phyloP scores from a whole-genome alignment of 1,140 invertebrate species.

The Calliphora vicina region DNA sequence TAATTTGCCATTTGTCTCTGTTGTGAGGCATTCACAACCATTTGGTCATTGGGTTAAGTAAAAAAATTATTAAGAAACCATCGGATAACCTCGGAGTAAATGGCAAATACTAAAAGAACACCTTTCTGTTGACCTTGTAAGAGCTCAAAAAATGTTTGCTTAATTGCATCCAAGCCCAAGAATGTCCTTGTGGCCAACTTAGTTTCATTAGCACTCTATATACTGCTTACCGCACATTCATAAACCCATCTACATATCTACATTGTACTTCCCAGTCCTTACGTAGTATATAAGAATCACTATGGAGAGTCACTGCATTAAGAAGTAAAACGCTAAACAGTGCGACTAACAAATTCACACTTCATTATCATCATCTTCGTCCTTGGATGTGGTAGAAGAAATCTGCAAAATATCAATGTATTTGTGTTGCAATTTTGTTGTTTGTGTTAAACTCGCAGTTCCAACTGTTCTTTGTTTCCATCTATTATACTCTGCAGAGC shows the following conservation, averaged over 20 bases:
- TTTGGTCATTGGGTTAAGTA: neutral
- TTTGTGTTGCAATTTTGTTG: neutral
- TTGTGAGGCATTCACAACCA: neutral
- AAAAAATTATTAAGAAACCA: neutral
- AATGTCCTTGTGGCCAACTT: constrained; percentile 16
- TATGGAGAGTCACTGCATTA: neutral
- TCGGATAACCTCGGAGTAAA: neutral
- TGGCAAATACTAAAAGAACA: neutral
- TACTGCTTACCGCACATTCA: neutral
- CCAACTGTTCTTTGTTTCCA: neutral
- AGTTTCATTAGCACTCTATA: neutral
- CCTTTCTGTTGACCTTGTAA: neutral
- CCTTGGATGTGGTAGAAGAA: neutral
- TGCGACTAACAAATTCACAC: constrained; percentile 20
- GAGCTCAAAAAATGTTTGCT: neutral
- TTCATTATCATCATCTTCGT: neutral
- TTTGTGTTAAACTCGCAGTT: neutral
- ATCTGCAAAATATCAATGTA: neutral
- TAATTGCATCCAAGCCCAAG: neutral
- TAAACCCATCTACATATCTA: neutral
- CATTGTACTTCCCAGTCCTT: no score
- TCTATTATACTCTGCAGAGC: neutral
- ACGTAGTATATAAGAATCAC: neutral
- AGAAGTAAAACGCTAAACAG: neutral
- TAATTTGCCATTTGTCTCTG: neutral